These are phyloP conservation scores for Astatotilapia flaviijosephi DNA, from an alignment of 2,113 vertebrate species.

Conservation along the genomic window DNA sequence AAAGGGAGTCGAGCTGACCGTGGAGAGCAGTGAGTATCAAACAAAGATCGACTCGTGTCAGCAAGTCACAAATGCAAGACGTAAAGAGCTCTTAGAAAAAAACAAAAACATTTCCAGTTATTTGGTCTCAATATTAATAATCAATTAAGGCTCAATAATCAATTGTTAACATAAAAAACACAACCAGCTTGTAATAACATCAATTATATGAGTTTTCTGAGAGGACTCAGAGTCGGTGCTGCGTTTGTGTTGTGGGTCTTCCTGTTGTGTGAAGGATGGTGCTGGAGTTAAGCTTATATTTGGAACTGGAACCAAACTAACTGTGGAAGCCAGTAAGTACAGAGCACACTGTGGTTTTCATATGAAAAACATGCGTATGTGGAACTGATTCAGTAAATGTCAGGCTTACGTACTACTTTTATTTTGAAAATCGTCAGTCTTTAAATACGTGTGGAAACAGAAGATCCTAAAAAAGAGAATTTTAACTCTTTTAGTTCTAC, in stretches of 20 bases:
- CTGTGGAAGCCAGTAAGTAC: background rate
- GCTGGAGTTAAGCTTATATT: rapidly evolving
- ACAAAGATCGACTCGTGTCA: background rate
- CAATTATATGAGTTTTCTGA: rapidly evolving
- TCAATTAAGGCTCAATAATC: background rate
- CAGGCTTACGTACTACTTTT: rapidly evolving
- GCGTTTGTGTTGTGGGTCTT: background rate
- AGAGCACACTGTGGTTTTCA: background rate
- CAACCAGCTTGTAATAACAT: rapidly evolving
- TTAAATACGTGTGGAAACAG: background rate
- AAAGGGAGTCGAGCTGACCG: constrained; percentile 17
- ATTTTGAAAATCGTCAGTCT: rapidly evolving
- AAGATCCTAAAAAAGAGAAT: background rate
- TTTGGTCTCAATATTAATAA: background rate
- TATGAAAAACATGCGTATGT: rapidly evolving
- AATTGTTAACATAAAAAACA: rapidly evolving
- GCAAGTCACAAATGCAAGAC: rapidly evolving
- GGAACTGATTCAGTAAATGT: background rate
- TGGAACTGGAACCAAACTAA: background rate
- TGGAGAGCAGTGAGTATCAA: constrained; percentile 19
- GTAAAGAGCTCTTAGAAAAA: background rate
- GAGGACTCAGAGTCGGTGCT: background rate
- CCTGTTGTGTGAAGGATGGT: background rate
- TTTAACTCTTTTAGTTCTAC: rapidly evolving
- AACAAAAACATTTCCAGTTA: background rate